Evolutionary conservation across 2,797 vertebrate genomes (phyloP), one percentile per base, ranked within the genome.

Genomic region (Selene dorsalis): DNA sequence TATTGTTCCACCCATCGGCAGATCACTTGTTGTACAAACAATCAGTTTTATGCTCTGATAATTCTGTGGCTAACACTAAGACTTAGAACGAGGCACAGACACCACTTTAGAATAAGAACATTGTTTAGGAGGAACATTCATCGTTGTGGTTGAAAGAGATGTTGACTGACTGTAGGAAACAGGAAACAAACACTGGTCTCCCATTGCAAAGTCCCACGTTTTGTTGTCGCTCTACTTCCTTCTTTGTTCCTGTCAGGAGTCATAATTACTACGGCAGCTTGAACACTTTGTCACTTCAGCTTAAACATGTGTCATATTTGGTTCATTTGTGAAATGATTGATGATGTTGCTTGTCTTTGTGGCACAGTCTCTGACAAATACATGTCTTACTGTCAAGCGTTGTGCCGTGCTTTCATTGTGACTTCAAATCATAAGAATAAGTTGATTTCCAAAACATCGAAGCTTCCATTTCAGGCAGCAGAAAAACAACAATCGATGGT

Each of bases 181-280:
- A 38, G 56, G 30, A 70, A 76, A 59, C 3, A 0, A 80, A 66
- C 47, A 53, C 16, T 30, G 32, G 67, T 73, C 38, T 58, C 4
- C 17, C 1, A 4, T 57, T 60, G 18, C 52, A 60, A 20, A 39
- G 28, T 38, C 48, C 9, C 16, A 22, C 20, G 26, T 72, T 79
- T 72, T 53, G 24, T 71, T 61, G 1, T 48, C 30, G 65, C 53
- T 35, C n/a, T 22, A 48, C 32, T 67, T 84, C 69, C 64, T 38
- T 17, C 56, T 67, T 52, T 43, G 28, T 17, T 75, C 62, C 53
- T 26, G 43, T 62, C 20, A 45, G 6, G n/a, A 68, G 26, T 57
- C 32, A 12, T 75, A 65, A 75, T 58, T 69, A 22, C 69, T n/a
- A 16, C 2, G 0, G 11, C 39, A 10, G 12, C 39, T 17, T 4